Evolutionary conservation across 2,888 invertebrate genomes (phyloP), one percentile per base, ranked within the genome.

Genomic region (Euphydryas editha): DNA sequence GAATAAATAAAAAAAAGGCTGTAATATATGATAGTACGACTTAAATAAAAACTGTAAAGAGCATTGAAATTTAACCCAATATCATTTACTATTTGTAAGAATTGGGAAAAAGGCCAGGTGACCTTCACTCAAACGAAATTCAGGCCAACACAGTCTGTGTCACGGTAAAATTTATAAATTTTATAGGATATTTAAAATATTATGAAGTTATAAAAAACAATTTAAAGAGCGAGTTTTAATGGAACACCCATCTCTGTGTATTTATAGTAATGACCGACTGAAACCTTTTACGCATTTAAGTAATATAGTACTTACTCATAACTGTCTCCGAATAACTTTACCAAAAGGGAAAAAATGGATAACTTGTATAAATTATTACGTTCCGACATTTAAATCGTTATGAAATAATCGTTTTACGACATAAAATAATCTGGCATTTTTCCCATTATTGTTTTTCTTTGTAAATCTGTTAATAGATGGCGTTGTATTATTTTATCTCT

Each of bases 241-340:
- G 66, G 65, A 42, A 39, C 56, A 51, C 57, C 68, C 65, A 68
- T 68, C 55, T 47, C 56, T 56, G 56, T 66, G 58, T 60, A 56
- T 66, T 69, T 60, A 58, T 59, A 69, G 44, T 66, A 66, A 69
- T 69, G 59, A 57, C 51, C 49, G 49, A 56, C 56, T 62, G 44
- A 69, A 69, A 66, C 66, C 69, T 66, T 69, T 69, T 69, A 69
- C 69, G 69, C 69, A 67, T 63, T 67, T 56, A 58, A 65, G 51
- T 66, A 59, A 60, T 54, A 62, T 47, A 24, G 42, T 49, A 65
- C 59, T 37, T 49, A 65, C 59, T 37, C 30, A 30, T 57, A 44
- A 56, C 44, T n/a, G 24, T 37, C 20, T 57, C 47, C 57, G 21
- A 21, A 39, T 39, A 20, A 55, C 18, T 49, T 62, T 64, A 59